phyloP scores from a whole-genome alignment of 2,797 vertebrate species.

The Arrhamphus sclerolepis region DNA sequence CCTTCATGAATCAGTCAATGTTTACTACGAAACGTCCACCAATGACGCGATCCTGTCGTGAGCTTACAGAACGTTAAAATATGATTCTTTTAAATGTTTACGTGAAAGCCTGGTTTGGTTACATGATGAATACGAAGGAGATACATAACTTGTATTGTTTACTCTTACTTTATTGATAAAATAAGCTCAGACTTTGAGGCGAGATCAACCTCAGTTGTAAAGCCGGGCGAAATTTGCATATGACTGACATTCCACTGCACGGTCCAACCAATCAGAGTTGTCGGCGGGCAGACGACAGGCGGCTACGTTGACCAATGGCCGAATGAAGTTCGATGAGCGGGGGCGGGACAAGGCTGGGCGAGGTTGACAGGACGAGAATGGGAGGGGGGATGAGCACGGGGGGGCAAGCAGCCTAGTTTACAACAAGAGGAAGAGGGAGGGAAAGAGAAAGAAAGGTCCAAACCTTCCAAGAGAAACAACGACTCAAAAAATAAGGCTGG shows the following conservation, averaged over 20 bases:
- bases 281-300: slow-evolving; percentile 61
- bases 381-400: slow-evolving; percentile 63
- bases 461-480: slow-evolving; percentile 45
- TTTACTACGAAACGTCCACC: slow-evolving; percentile 66
- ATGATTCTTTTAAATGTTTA: slow-evolving; percentile 13
- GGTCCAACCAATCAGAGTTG: slow-evolving; percentile 69
- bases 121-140: neutral
- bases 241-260: slow-evolving; percentile 87
- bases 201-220: slow-evolving; percentile 5
- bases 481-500: slow-evolving; percentile 62
- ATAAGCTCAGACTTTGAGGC: slow-evolving; percentile 8
- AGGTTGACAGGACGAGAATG: slow-evolving; percentile 82
- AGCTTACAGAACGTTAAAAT: slow-evolving; percentile 41
- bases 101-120: neutral
- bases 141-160: neutral
- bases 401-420: slow-evolving; percentile 79
- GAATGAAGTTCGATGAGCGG: slow-evolving; percentile 1
- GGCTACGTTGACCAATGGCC: slow-evolving; percentile 63
- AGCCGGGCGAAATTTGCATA: slow-evolving; percentile 78
- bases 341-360: slow-evolving; percentile 82
- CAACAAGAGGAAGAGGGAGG: slow-evolving; percentile 84
- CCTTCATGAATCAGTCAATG: slow-evolving; percentile 43
- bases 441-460: slow-evolving; percentile 75
- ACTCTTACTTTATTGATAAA: slow-evolving; percentile 9
- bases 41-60: slow-evolving; percentile 52